These are phyloP conservation scores for Cynodonichthys magdalenae DNA, from an alignment of 2,797 vertebrate species.

Conservation along the genomic window DNA sequence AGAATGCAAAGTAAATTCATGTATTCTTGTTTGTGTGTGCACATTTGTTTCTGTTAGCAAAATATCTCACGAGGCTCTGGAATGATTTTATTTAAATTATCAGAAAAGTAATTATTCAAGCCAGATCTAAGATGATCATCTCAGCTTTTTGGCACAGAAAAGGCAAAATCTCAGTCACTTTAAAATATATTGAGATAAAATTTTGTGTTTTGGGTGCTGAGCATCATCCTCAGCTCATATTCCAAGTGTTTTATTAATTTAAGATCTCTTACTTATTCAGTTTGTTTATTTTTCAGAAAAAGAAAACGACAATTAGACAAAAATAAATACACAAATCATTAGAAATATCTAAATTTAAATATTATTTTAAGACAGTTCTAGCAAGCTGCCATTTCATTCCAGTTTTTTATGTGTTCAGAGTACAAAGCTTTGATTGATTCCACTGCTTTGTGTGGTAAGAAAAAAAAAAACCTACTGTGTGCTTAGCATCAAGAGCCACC, in stretches of 20 bases:
- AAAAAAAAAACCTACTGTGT: neutral
- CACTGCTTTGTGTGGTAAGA: conserved; percentile 14
- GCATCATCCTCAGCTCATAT: no score
- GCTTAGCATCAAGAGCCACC: conserved; percentile 19
- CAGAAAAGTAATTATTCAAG: no score
- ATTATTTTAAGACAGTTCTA: neutral
- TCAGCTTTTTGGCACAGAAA: no score
- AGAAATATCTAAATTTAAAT: neutral
- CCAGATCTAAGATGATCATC: no score
- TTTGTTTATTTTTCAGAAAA: conserved; percentile 6
- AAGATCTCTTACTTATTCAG: neutral
- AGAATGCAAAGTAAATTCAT: no score
- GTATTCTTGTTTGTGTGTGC: no score
- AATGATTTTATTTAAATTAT: no score
- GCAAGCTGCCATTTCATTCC: neutral
- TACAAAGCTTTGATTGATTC: conserved; percentile 18
- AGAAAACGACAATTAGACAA: conserved; percentile 1
- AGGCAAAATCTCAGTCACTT: no score
- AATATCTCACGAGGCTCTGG: no score
- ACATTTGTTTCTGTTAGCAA: no score
- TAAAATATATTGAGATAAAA: no score
- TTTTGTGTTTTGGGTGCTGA: no score
- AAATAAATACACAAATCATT: neutral
- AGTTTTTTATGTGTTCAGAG: neutral
- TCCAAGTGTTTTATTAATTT: neutral